phyloP scores from a whole-genome alignment of 2,888 invertebrate genomes.

The Eupithecia inturbata region DNA sequence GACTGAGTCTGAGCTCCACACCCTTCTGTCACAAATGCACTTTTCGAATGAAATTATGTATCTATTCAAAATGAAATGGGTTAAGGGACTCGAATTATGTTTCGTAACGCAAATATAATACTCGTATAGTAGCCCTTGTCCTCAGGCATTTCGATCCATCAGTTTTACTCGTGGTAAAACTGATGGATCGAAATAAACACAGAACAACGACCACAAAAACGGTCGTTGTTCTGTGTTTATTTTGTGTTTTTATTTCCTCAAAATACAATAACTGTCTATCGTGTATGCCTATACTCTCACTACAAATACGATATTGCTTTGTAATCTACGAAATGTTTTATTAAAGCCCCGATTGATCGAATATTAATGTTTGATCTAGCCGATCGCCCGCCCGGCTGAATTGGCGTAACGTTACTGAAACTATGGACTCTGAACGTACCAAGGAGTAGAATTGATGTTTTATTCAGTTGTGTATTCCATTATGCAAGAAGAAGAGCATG shows the following conservation, averaged over 20 bases:
- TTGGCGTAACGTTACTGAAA: not conserved
- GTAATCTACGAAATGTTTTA: constrained; percentile 3
- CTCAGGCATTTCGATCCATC: not conserved
- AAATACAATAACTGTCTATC: not conserved
- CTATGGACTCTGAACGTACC: not conserved
- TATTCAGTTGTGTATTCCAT: constrained; percentile 51
- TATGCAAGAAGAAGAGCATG: constrained; percentile 48
- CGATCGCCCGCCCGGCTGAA: not conserved
- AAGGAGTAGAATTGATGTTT: constrained; percentile 34
- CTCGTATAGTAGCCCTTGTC: not conserved
- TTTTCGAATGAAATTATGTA: constrained; percentile 13
- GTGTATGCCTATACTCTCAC: not conserved
- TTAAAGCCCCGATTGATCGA: not conserved
- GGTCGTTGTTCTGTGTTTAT: too few species aligned
- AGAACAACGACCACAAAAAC: too few species aligned
- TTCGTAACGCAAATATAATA: not conserved
- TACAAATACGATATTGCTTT: not conserved
- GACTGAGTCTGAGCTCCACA: constrained; percentile 22
- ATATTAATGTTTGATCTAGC: constrained; percentile 6
- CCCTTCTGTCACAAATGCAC: constrained; percentile 26
- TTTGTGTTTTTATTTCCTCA: not conserved
- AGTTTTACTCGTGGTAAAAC: too few species aligned
- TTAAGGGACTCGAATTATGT: not conserved
- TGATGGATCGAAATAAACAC: too few species aligned
- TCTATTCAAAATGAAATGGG: not conserved